Evolutionary conservation across 2,888 invertebrate species (phyloP), one percentile per base, ranked within the genome.

Genomic region (Lycaena phlaeas): DNA sequence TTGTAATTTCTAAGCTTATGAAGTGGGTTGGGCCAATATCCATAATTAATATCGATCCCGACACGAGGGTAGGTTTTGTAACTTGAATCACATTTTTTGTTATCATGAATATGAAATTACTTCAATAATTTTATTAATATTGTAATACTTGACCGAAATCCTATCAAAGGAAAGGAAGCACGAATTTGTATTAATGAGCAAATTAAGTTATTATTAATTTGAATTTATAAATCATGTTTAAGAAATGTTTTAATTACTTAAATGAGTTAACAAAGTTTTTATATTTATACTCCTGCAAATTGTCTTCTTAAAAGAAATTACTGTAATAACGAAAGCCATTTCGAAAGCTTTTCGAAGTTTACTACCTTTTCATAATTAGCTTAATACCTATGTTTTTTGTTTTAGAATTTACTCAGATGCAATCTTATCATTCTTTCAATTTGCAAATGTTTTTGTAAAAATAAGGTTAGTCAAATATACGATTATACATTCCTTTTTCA

Each of bases 1-100:
- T 48, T 39, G 39, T 45, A 44, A 45, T 43, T 48, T 45, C 29
- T 45, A 22, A 38, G 36, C 39, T 41, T 38, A 43, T 42, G 26
- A 31, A 39, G 39, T 27, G 31, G 42, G 28, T 34, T 42, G 45
- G 42, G 10, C 34, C 30, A 12, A 41, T 22, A 25, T 30, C 29
- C 25, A 30, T 39, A 30, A 30, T 39, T 30, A 39, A 14, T 25
- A 30, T 22, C 14, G 15, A 4, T 18, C 18, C 18, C 9, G 14
- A 38, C 29, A 15, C 25, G 14, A 29, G 34, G 34, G 34, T 18
- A 10, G 18, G 10, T 34, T 34, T 12, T 18, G 34, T 34, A 11
- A 14, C 9, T 12, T 4, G 18, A 11, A 11, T 34, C 18, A 22
- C 12, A 11, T 22, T 34, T 18, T 11, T 34, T 22, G 18, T 34